phyloP scores from a whole-genome alignment of 2,113 vertebrate genomes.

The Cavia aperea region DNA sequence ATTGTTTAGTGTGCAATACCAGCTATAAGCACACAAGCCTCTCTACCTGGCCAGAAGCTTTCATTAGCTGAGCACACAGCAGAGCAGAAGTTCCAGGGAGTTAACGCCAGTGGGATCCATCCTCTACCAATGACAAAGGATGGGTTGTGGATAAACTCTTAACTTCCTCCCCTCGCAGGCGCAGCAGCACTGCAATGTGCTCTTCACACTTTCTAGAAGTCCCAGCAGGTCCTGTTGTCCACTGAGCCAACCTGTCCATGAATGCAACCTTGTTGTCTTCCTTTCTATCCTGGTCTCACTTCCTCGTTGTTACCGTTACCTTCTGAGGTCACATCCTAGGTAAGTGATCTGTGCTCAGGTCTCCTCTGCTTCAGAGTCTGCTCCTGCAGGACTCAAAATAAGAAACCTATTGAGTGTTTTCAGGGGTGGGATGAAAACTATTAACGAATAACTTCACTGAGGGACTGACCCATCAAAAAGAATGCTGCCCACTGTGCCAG shows the following conservation, averaged over 20 bases:
- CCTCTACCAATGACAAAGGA: not conserved
- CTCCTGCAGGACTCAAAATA: not conserved
- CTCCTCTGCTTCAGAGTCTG: not conserved
- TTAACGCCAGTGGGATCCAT: fast-evolving
- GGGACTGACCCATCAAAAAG: not conserved
- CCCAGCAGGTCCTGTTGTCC: not conserved
- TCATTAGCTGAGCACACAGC: not conserved
- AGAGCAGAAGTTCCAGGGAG: not conserved
- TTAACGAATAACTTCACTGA: not conserved
- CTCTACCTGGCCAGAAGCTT: not conserved
- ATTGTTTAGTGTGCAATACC: not conserved
- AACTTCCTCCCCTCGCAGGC: not conserved
- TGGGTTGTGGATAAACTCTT: not conserved
- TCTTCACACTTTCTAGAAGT: fast-evolving
- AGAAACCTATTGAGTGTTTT: not conserved
- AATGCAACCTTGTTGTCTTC: fast-evolving
- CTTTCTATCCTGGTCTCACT: not conserved
- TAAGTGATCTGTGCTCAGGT: not conserved
- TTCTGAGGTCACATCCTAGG: not conserved
- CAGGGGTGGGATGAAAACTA: not conserved
- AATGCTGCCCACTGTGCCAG: not conserved
- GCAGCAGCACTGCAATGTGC: not conserved
- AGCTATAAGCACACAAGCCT: fast-evolving
- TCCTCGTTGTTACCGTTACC: fast-evolving
- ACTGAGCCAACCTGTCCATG: fast-evolving